Evolutionary conservation across 2,888 invertebrate genomes (phyloP), one percentile per base, ranked within the genome.

Genomic region (Caenorhabditis sinica): DNA sequence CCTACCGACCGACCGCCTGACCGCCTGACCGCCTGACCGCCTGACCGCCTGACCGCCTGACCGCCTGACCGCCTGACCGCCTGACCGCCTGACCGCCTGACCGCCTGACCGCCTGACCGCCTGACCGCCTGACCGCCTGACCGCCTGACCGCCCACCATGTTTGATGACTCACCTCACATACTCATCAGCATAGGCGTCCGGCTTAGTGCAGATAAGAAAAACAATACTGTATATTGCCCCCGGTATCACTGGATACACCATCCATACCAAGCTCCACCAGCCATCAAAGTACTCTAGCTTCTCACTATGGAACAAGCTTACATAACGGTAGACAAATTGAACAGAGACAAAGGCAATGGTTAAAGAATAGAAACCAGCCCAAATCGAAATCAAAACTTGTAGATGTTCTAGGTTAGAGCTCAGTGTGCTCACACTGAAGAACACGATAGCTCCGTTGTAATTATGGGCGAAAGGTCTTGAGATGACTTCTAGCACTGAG

Each of bases 391-490:
- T 65, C 11, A 49, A 30, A 3, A 43, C 8, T 11, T 28, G 49
- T 4, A 28, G n/a, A 8, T 30, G 8, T n/a, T 28, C 51, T 2
- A 15, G 8, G 13, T 20, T 13, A 28, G 25, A 43, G 40, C 61
- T 51, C 17, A 36, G 23, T 4, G 3, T n/a, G 53, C 36, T 56
- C 15, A 36, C 13, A 40, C 76, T 76, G 45, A 76, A 76, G 36
- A 65, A 68, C 9, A 60, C 2, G 20, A 76, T 33, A 2, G 68
- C 43, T 23, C 68, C 76, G 40, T 68, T 68, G 36, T 49, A 76
- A 25, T 76, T 76, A 45, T 76, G 76, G 17, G 75, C 45, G 56
- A 76, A 76, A 3, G 75, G 75, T n/a, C 58, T 25, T 8, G 66
- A 65, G 17, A 56, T n/a, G 11, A 66, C 3, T 45, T 75, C 75